These are phyloP conservation scores for Calameuta idolon DNA, from an alignment of 2,888 invertebrate species.

Conservation along the genomic window DNA sequence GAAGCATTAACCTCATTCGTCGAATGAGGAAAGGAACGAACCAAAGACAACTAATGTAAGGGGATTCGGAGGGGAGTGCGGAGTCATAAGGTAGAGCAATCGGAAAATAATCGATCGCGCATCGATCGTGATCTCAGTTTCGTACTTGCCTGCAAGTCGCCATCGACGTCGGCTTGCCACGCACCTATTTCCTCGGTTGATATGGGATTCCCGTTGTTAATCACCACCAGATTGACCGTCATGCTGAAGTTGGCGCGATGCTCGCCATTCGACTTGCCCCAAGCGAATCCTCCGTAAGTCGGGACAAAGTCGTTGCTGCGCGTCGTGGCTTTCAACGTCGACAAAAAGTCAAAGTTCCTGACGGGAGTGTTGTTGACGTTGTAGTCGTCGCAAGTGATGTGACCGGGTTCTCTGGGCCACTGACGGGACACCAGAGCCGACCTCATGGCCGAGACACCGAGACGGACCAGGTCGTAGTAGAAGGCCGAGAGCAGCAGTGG, in stretches of 20 bases:
- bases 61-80: too few relatives aligned
- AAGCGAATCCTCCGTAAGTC: slow-evolving; percentile 50
- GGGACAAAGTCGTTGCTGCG: slow-evolving; percentile 38
- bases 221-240: slow-evolving; percentile 69
- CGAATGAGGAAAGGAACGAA: background rate
- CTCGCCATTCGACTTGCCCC: slow-evolving; percentile 54
- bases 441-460: slow-evolving; percentile 57
- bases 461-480: slow-evolving; percentile 81
- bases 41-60: background rate
- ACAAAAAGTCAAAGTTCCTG: slow-evolving; percentile 75
- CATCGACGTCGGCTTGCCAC: slow-evolving; percentile 83
- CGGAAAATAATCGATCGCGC: background rate
- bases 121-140: background rate
- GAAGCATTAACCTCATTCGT: background rate
- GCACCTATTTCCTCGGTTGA: slow-evolving; percentile 79
- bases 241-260: slow-evolving; percentile 53
- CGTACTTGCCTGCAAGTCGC: slow-evolving; percentile 70
- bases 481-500: slow-evolving; percentile 72
- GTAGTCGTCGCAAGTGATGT: slow-evolving; percentile 83
- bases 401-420: slow-evolving; percentile 80
- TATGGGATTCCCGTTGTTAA: slow-evolving; percentile 79
- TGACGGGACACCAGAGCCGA: slow-evolving; percentile 69
- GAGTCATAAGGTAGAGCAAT: background rate
- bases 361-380: slow-evolving; percentile 82
- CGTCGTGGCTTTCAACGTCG: slow-evolving; percentile 35